Conservation (phyloP, 2,113 vertebrate species). For the Coptodon bakossiorum region DNA sequence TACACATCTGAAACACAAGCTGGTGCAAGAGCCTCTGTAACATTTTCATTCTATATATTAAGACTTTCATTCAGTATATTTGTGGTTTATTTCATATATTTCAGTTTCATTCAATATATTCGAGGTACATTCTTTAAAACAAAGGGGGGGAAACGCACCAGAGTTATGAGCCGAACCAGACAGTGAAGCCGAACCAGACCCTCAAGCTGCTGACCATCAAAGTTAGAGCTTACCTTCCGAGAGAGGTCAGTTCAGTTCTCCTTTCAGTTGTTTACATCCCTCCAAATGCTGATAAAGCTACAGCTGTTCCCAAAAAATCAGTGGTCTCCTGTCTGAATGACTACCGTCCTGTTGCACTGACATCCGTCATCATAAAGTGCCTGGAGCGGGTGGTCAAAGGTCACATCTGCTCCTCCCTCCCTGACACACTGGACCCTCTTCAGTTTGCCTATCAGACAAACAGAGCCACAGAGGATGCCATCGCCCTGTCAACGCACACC, state of each 20-base stretch:
- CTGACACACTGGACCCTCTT: background rate
- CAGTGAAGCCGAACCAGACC: background rate
- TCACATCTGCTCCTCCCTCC: background rate
- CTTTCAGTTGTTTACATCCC: background rate
- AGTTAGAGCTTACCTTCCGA: background rate
- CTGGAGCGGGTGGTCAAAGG: background rate
- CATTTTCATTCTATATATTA: background rate
- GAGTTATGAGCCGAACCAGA: background rate
- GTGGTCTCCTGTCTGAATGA: background rate
- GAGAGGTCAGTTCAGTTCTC: background rate
- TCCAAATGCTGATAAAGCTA: background rate
- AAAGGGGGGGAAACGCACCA: background rate
- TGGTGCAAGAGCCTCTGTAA: background rate
- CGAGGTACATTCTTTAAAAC: background rate
- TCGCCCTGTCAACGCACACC: background rate
- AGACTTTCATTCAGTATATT: background rate
- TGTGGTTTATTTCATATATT: background rate
- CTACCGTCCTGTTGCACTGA: background rate
- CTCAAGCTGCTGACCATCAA: background rate
- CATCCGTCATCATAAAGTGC: background rate
- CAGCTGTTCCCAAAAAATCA: background rate
- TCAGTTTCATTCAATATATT: background rate
- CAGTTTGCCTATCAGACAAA: background rate
- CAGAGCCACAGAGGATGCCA: background rate
- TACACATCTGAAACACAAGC: background rate